Evolutionary conservation across 1,140 invertebrate species (phyloP), one percentile per base, ranked within the genome.

Genomic region (Papilio dardanus): DNA sequence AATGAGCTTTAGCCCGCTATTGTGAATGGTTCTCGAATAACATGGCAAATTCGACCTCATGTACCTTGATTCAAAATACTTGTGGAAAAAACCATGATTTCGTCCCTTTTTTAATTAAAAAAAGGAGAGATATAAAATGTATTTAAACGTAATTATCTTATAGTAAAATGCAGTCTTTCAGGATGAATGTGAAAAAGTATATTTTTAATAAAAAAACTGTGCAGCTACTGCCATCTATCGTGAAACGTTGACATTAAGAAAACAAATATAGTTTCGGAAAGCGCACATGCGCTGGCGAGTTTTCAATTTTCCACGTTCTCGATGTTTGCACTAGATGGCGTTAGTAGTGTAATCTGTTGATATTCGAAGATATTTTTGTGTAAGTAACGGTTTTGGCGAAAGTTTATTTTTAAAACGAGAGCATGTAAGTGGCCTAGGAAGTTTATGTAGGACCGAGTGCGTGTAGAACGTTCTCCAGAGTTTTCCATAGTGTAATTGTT

Each of bases 361-460:
- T 24, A 67, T 10, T 30, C 46, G 68, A 19, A 68, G 76, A 73
- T 33, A 66, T 82, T 74, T 82, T 84, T 88, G 81, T 81, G 80
- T 83, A 84, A 76, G 76, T 82, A 81, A 79, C 81, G 78, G 77
- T 75, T 69, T 69, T 8, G 67, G 19, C 31, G 79, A 77, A 69
- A 78, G 86, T 90, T 89, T 92, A 91, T 92, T 92, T 92, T 91
- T 91, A 85, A 85, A 87, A 69, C 80, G 54, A 21, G 82, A 88
- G 86, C 87, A 79, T 88, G 88, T 88, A 91, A 90, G 88, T 91
- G 86, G 87, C 82, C 85, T 85, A 89, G 87, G 87, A 86, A 88
- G 86, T 87, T 80, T 79, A 85, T 86, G 83, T 82, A 86, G 79
- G 81, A 82, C 82, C 82, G 80, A 74, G 75, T 76, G 74, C 62